Base-by-base conservation (phyloP, 2,113 vertebrate genomes). In the Thamnaconus septentrionalis region DNA sequence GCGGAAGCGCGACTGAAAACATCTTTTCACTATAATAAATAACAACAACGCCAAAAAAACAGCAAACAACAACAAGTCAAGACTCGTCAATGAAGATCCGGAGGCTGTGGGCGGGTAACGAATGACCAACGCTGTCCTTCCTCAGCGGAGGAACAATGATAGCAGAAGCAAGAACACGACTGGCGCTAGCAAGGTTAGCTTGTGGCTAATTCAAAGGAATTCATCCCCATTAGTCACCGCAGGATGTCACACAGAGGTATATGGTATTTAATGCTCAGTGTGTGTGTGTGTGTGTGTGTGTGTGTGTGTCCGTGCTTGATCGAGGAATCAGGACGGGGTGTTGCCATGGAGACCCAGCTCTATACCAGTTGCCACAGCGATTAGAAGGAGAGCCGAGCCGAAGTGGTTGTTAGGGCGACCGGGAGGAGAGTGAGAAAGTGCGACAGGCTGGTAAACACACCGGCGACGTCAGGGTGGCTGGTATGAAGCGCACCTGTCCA, bases 341-440 rank as follows among this genome's bases (percentile, higher is more conserved):
- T 91, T 87, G 80, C 87, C 82, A 91, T 90, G 87, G 90, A 81
- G 80, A 90, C 84, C 64, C 56, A 39, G 85, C 84, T 88, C 80
- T 59, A 66, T 86, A 78, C 85, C 81, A 80, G 89, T 91, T 90
- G 85, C 89, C 89, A 90, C 82, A 85, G 87, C 76, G 82, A 91
- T 87, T 83, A 81, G 83, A 74, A 62, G 69, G 48, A 65, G 79
- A 86, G 83, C 80, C 9, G 82, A 88, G 78, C 78, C 69, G 75
- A 78, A 85, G 81, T 62, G 85, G 87, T 90, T 91, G 88, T 86
- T 89, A 91, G 77, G 83, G 84, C 64, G 78, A 89, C 85, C 31
- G 56, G 31, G 66, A 50, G 70, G 73, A 65, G 68, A 76, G 81
- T 8, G 78, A 80, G 77, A 84, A 58, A 78, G 71, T 53, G 66